Evolutionary conservation across 2,888 invertebrate genomes (phyloP).

Genomic region (Laspeyria flexula): DNA sequence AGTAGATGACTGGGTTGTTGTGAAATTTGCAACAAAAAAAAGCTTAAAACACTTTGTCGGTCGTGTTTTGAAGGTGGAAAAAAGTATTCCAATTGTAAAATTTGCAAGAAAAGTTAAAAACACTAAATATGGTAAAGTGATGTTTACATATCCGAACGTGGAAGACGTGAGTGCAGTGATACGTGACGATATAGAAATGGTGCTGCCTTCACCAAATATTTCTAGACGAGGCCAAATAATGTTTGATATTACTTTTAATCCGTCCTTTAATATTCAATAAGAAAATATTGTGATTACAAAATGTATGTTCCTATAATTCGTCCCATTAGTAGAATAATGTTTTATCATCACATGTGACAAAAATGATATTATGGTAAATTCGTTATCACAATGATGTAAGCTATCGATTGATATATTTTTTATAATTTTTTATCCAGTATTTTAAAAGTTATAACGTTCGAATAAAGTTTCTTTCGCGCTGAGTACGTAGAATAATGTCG

Average conservation of each 20-base stretch:
- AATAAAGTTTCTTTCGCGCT: no score
- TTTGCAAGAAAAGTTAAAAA: conserved; percentile 25
- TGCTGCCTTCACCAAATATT: conserved; percentile 26
- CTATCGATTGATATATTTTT: no score
- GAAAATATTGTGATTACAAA: neutral
- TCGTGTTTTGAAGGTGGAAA: conserved; percentile 14
- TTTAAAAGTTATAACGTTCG: no score
- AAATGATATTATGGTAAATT: no score
- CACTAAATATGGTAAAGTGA: conserved; percentile 15
- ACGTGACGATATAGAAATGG: conserved; percentile 24
- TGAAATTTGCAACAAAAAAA: conserved; percentile 23
- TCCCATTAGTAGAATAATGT: no score
- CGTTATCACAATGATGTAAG: no score
- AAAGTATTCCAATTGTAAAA: conserved; percentile 27
- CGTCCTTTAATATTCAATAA: conserved; percentile 15
- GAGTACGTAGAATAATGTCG: no score
- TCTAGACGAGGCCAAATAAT: conserved; percentile 24
- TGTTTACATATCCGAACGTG: conserved; percentile 4
- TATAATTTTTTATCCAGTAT: no score
- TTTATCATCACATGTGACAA: no score
- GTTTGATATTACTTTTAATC: conserved; percentile 18
- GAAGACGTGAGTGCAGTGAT: conserved; percentile 22
- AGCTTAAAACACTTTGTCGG: conserved; percentile 24
- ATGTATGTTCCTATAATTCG: no score
- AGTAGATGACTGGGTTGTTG: conserved; percentile 26